Conservation (phyloP, 2,888 invertebrate species). For the Shargacucullia verbasci region DNA sequence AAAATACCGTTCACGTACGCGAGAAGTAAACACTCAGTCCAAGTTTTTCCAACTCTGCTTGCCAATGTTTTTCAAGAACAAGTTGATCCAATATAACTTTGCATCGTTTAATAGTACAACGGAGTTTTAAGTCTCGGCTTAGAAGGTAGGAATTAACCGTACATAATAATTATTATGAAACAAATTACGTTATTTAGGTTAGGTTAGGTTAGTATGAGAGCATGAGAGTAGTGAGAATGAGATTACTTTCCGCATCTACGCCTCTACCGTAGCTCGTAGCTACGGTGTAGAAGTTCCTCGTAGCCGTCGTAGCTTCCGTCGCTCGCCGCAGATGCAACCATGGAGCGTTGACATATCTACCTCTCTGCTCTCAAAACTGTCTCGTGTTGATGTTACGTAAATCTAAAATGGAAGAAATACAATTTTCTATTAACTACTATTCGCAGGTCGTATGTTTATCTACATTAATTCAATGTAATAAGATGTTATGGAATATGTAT, state of each 20-base stretch:
- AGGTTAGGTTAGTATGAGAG: too few relatives aligned
- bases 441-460: too few relatives aligned
- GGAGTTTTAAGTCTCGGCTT: neutral
- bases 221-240: too few relatives aligned
- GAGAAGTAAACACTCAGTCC: too few relatives aligned
- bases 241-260: neutral
- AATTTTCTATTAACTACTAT: too few relatives aligned
- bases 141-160: conserved; percentile 12
- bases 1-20: too few relatives aligned
- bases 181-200: too few relatives aligned
- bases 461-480: too few relatives aligned
- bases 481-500: too few relatives aligned
- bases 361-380: conserved; percentile 5
- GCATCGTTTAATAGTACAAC: neutral
- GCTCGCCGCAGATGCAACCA: conserved; percentile 3
- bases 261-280: conserved; percentile 16
- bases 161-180: too few relatives aligned
- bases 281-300: conserved; percentile 34
- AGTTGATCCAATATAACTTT: conserved; percentile 5
- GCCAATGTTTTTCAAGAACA: conserved; percentile 1
- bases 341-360: conserved; percentile 9
- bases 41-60: neutral
- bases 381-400: conserved; percentile 1
- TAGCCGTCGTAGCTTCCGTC: conserved; percentile 19
- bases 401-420: conserved; percentile 6